These are phyloP conservation scores for Corythornis leucogaster DNA, from an alignment of 2,797 vertebrate genomes.

Conservation along the genomic window DNA sequence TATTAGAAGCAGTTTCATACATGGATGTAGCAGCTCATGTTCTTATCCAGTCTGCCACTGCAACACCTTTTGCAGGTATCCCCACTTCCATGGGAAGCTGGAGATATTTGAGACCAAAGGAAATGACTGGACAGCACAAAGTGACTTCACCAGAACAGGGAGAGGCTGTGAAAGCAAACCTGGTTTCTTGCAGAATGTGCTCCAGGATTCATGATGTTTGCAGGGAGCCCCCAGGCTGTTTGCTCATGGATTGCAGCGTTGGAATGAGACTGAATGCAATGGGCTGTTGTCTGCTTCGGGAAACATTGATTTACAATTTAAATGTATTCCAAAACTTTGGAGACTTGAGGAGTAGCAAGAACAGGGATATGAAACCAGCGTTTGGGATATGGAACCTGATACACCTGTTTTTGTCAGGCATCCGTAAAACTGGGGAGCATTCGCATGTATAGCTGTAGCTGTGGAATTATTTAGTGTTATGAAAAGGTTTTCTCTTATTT, in stretches of 20 bases:
- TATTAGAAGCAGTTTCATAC: neutral
- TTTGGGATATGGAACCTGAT: neutral
- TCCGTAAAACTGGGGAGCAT: neutral
- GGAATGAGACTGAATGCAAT: neutral
- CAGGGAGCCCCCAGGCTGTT: neutral
- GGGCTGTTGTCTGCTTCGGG: neutral
- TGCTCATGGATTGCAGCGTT: neutral
- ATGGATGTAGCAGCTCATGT: neutral
- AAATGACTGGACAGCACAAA: neutral
- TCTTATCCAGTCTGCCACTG: neutral
- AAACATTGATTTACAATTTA: neutral
- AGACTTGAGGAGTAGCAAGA: neutral
- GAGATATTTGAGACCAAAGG: neutral
- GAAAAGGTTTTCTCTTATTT: neutral
- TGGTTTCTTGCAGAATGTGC: neutral
- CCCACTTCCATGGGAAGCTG: neutral
- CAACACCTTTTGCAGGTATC: neutral
- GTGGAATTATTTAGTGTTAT: neutral
- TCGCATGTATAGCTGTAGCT: neutral
- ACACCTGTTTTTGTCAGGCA: neutral
- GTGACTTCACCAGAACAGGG: neutral
- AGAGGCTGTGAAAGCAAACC: neutral
- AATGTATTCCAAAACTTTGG: neutral
- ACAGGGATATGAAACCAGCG: neutral
- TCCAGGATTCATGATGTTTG: neutral